These are phyloP conservation scores for Thymelicus acteon DNA, from an alignment of 2,888 invertebrate species.

Conservation along the genomic window DNA sequence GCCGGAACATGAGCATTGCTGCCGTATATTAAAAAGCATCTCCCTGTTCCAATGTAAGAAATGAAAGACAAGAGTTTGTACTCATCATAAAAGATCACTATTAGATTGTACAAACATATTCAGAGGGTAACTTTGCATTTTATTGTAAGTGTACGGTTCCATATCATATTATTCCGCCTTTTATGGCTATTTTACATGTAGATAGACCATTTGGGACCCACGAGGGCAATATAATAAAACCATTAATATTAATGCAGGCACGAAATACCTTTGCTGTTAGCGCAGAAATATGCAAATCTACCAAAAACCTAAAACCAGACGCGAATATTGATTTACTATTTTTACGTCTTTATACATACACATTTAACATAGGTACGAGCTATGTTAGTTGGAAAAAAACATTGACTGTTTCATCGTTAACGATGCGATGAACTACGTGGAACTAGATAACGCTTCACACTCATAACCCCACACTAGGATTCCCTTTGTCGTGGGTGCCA, in stretches of 20 bases:
- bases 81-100: constrained; percentile 6
- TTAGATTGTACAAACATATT: constrained; percentile 31
- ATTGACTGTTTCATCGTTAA: constrained; percentile 7
- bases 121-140: constrained; percentile 29
- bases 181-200: constrained; percentile 47
- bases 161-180: constrained; percentile 43
- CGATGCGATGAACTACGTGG: background rate
- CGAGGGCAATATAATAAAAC: constrained; percentile 64
- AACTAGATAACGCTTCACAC: too few species aligned
- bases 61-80: constrained; percentile 15
- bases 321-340: constrained; percentile 48
- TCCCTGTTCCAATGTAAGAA: constrained; percentile 3
- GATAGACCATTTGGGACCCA: constrained; percentile 45
- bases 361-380: too few species aligned
- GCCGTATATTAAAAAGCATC: background rate
- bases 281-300: constrained; percentile 69
- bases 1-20: too few species aligned
- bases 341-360: constrained; percentile 37
- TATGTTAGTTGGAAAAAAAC: constrained; percentile 62
- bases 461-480: too few species aligned
- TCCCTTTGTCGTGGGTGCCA: too few species aligned
- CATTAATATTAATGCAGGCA: constrained; percentile 70
- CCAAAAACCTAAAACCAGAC: constrained; percentile 46
- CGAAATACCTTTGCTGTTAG: constrained; percentile 54
- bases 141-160: constrained; percentile 39